phyloP scores from a whole-genome alignment of 2,797 vertebrate genomes.

The Pristis pectinata region DNA sequence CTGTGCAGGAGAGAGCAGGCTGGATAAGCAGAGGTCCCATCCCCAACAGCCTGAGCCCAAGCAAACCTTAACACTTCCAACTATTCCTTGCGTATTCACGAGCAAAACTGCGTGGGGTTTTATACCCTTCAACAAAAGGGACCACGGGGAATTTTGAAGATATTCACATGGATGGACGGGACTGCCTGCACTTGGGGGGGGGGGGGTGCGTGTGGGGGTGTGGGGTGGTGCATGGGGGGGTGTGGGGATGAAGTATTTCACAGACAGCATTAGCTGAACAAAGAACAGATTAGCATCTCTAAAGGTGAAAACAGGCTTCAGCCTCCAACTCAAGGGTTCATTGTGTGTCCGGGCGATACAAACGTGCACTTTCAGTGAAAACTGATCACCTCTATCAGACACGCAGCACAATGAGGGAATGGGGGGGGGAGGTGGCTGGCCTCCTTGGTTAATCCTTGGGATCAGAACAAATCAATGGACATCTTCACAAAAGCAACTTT shows the following conservation, averaged over 20 bases:
- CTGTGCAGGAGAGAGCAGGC: too few relatives aligned
- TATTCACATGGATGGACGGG: neutral
- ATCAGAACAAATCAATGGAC: neutral
- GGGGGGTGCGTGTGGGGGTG: too few relatives aligned
- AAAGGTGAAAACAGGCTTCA: neutral
- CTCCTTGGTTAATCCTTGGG: neutral
- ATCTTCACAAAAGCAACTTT: neutral
- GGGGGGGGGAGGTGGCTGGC: neutral
- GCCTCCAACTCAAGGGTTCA: neutral
- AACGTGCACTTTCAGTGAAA: neutral
- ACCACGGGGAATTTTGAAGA: neutral
- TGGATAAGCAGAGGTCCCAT: too few relatives aligned
- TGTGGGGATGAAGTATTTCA: neutral
- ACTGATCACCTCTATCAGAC: neutral
- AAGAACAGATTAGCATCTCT: conserved; percentile 13
- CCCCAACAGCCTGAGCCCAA: too few relatives aligned
- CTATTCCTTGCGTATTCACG: neutral
- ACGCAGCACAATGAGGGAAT: neutral
- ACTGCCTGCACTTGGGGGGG: neutral
- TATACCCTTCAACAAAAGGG: neutral
- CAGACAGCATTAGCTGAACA: neutral
- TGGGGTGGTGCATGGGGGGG: too few relatives aligned
- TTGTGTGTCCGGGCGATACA: neutral
- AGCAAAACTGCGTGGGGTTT: neutral
- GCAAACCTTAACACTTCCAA: neutral